Base-by-base conservation (phyloP, 2,797 vertebrate species). In the Rhyacichthys aspro region DNA sequence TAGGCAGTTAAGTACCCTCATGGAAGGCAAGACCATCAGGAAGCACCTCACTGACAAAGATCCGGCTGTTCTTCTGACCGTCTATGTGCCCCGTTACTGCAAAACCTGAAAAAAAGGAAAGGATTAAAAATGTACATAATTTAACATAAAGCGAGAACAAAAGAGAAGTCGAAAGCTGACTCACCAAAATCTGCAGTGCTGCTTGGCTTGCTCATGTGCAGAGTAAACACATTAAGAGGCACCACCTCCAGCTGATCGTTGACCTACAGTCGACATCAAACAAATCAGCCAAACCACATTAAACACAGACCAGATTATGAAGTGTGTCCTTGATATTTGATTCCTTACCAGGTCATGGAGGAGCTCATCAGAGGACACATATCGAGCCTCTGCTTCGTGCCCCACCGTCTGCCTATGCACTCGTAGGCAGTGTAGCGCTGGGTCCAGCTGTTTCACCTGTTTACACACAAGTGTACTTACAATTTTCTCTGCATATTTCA, bases 21-120 rank as follows among this genome's bases (percentile, higher is more conserved):
- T 80, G 91, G 37, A 93, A 94, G 0, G 95, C 95, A 77, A 94
- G 67, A 58, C 95, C 94, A 7, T 94, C 92, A 1, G 91, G 90
- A 38, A 95, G 94, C 39, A 97, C 95, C 10, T 96, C 94, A 11
- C 93, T 98, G 80, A 97, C 88, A 71, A 95, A 93, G 59, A 98
- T 94, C 69, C 85, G 89, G 67, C 92, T 93, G 74, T 88, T 94
- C 56, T 88, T 94, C 43, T 87, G 91, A 39, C 86, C 81, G 18
- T 95, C 93, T 52, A 94, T 92, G 83, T 95, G 93, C 8, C 94
- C 96, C 0, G 93, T 94, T 17, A 97, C 92, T 11, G 96, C 95
- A 82, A 98, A 97, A 14, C 95, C 96, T 97, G 55, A 16, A 64
- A 17, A 19, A 64, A 32, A 18, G 15, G 8, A 44, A 43, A 1